These are phyloP conservation scores for Holothuria scabra DNA, from an alignment of 53 echinoderm and acorn worm genomes.

Conservation along the genomic window DNA sequence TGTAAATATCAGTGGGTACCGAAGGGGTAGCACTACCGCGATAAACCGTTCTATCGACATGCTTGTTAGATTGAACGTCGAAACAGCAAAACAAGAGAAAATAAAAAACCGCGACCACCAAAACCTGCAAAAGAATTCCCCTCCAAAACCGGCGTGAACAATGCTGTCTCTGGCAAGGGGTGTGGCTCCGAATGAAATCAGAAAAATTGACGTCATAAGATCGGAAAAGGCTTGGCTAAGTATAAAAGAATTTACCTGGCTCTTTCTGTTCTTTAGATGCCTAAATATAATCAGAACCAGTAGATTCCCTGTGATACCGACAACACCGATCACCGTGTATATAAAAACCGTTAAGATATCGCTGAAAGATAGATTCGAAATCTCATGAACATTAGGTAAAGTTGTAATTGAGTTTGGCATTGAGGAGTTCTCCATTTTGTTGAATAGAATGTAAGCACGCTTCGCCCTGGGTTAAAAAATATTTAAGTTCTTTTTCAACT, in stretches of 20 bases:
- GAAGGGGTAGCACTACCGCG: slow-evolving; percentile 85
- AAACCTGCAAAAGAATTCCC: slow-evolving; percentile 88
- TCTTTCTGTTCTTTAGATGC: slow-evolving; percentile 58
- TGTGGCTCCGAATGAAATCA: slow-evolving; percentile 72
- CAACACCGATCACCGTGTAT: slow-evolving; percentile 53
- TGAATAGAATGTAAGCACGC: no score
- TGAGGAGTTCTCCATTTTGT: no score
- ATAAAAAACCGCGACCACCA: slow-evolving; percentile 95
- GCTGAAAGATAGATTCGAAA: neutral
- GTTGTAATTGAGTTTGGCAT: no score
- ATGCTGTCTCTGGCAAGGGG: slow-evolving; percentile 58
- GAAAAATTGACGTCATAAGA: slow-evolving; percentile 71
- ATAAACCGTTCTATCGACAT: slow-evolving; percentile 90
- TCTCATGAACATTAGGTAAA: no score
- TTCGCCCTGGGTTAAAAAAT: no score
- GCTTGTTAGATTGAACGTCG: slow-evolving; percentile 83
- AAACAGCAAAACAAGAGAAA: slow-evolving; percentile 83
- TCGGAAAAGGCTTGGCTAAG: slow-evolving; percentile 69
- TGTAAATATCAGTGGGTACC: slow-evolving; percentile 69
- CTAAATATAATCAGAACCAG: slow-evolving; percentile 82
- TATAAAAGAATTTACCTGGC: slow-evolving; percentile 84
- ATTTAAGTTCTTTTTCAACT: no score
- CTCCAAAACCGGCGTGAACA: slow-evolving; percentile 22
- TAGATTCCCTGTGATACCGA: slow-evolving; percentile 78
- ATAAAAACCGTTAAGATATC: slow-evolving; percentile 29